phyloP scores from a whole-genome alignment of 2,888 invertebrate genomes.

The Leucophora obtusa region DNA sequence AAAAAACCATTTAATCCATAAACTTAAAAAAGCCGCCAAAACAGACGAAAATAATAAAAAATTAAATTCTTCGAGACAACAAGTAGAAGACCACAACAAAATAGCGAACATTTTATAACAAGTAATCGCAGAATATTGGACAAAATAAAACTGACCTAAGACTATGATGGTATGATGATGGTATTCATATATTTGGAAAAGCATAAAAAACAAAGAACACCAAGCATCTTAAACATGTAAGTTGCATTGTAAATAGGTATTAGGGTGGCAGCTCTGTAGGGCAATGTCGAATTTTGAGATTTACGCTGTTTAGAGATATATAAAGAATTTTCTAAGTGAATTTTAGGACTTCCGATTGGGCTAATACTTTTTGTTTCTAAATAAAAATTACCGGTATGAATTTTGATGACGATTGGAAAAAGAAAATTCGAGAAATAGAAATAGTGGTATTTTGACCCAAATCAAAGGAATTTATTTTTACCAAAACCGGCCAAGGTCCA shows the following conservation, averaged over 20 bases:
- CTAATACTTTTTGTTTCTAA: too few relatives aligned
- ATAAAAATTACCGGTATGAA: too few relatives aligned
- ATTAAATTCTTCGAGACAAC: conserved; percentile 55
- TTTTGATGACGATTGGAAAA: too few relatives aligned
- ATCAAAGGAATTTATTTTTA: too few relatives aligned
- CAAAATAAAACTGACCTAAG: conserved; percentile 62
- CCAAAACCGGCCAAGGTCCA: too few relatives aligned
- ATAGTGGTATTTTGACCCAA: too few relatives aligned
- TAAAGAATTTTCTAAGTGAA: too few relatives aligned
- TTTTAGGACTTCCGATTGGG: too few relatives aligned
- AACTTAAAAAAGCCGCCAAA: conserved; percentile 55
- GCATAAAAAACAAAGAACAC: not conserved
- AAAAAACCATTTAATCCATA: conserved; percentile 31
- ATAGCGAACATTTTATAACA: conserved; percentile 52
- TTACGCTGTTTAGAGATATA: too few relatives aligned
- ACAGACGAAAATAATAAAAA: conserved; percentile 34
- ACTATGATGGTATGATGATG: conserved; percentile 46
- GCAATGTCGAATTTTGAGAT: too few relatives aligned
- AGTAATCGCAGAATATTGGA: conserved; percentile 17
- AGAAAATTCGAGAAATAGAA: too few relatives aligned
- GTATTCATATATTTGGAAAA: conserved; percentile 35
- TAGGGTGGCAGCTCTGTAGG: too few relatives aligned
- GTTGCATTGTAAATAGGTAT: not conserved
- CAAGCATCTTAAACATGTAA: conserved; percentile 18
- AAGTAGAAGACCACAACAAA: conserved; percentile 48